Evolutionary conservation across 2,113 vertebrate species (phyloP).

Genomic region (Delphinapterus leucas): DNA sequence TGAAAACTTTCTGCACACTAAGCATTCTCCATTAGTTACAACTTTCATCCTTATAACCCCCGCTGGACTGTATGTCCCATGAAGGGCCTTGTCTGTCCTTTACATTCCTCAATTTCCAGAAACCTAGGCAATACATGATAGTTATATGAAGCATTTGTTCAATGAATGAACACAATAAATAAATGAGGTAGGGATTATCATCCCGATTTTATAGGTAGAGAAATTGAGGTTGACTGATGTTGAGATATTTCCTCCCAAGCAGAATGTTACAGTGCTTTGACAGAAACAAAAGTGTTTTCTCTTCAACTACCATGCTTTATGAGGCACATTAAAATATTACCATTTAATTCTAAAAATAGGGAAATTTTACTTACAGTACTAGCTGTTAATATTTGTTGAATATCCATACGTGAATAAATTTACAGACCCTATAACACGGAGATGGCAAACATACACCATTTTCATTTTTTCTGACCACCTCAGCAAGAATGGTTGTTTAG

Average conservation of each 20-base stretch:
- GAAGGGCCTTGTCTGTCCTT: background rate
- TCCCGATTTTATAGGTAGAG: background rate
- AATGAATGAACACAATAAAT: background rate
- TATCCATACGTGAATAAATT: background rate
- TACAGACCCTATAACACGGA: background rate
- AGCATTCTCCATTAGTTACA: background rate
- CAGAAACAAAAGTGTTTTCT: background rate
- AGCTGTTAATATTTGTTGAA: background rate
- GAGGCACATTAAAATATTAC: background rate
- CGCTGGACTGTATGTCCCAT: rapidly evolving
- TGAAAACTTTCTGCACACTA: background rate
- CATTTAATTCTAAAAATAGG: background rate
- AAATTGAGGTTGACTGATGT: background rate
- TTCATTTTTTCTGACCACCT: background rate
- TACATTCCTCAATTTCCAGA: background rate
- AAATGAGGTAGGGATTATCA: background rate
- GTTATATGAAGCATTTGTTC: background rate
- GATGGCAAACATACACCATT: background rate
- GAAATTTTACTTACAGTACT: background rate
- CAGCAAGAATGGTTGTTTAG: background rate
- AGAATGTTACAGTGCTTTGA: background rate
- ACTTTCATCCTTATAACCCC: background rate
- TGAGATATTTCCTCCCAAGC: background rate
- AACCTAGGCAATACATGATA: background rate
- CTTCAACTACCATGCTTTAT: background rate